Evolutionary conservation across 2,113 vertebrate species (phyloP), one percentile per base, ranked within the genome.

Genomic region (Nicator chloris): DNA sequence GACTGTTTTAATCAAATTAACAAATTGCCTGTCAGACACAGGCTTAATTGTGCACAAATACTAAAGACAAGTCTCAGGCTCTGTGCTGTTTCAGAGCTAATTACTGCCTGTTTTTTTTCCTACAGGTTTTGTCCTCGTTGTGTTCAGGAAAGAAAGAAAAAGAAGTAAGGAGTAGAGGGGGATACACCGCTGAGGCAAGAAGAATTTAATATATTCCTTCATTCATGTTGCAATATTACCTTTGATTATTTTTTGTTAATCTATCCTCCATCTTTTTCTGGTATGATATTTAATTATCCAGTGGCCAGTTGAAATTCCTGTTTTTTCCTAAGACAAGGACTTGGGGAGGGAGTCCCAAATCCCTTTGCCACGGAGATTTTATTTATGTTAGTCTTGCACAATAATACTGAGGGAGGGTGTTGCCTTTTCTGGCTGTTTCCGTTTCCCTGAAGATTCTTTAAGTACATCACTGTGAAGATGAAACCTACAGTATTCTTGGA

Each of bases 111-210:
- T 82, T 50, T 91, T 50, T 91, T 82, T 91, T 2, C 3, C 70
- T 57, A 4, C 95, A 99, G 99, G 99, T 99, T 99, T 97, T 99
- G 99, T 97, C 99, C 99, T 2, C 98, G 99, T 73, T 99, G 99
- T 92, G 98, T 98, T 91, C 99, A 99, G 97, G 99, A 99, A 81
- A 98, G 95, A 98, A 98, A 97, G 97, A 99, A 99, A 98, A 99
- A 99, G 97, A 99, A 99, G 95, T 99, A 94, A 98, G 91, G 84
- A 80, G 31, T 63, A 21, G 47, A 91, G 65, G 50, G n/a, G 54
- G 76, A 64, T 80, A 8, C 27, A 17, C 31, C 0, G 4, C 45
- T 10, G 81, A 97, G 88, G 93, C 91, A 88, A 96, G 95, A 96
- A 96, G 80, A 76, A 53, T 95, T 94, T 95, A 89, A 95, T 81